phyloP scores from a whole-genome alignment of 2,888 invertebrate species.

The Nectonema munidae region DNA sequence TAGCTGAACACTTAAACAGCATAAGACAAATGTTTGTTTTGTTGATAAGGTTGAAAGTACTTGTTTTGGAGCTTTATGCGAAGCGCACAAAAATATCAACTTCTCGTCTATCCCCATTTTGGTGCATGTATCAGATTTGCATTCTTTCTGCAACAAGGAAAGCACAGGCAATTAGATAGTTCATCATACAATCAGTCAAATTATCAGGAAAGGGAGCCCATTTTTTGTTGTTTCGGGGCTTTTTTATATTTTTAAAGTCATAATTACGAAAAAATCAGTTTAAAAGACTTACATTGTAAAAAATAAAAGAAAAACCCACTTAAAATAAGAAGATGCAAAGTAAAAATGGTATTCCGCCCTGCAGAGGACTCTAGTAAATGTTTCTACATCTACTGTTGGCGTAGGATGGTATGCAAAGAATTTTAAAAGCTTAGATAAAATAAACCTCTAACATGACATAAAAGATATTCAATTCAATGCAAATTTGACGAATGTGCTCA shows the following conservation, averaged over 20 bases:
- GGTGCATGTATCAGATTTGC: conserved; percentile 74
- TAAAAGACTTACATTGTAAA: conserved; percentile 7
- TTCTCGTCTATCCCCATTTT: conserved; percentile 99
- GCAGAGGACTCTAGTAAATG: too few species aligned
- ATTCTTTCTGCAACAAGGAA: too few species aligned
- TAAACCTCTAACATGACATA: conserved; percentile 54
- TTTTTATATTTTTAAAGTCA: too few species aligned
- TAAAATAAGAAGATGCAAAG: background rate
- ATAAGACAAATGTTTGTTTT: background rate
- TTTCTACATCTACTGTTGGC: too few species aligned
- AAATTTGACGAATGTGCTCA: conserved; percentile 82
- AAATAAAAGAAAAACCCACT: conserved; percentile 9
- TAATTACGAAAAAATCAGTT: conserved; percentile 17
- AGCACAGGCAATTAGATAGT: too few species aligned
- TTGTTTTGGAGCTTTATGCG: conserved; percentile 96
- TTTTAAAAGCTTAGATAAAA: background rate
- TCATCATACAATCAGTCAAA: too few species aligned
- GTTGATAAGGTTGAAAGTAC: conserved; percentile 18
- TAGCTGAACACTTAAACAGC: conserved; percentile 51
- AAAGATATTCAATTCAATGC: conserved; percentile 93
- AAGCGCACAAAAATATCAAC: conserved; percentile 98
- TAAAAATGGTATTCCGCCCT: conserved; percentile 9
- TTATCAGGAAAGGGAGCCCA: too few species aligned
- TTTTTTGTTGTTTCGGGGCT: too few species aligned
- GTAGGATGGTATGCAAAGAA: too few species aligned